These are phyloP conservation scores for Vulpes ferrilata DNA, from an alignment of 2,113 vertebrate genomes.

Conservation along the genomic window DNA sequence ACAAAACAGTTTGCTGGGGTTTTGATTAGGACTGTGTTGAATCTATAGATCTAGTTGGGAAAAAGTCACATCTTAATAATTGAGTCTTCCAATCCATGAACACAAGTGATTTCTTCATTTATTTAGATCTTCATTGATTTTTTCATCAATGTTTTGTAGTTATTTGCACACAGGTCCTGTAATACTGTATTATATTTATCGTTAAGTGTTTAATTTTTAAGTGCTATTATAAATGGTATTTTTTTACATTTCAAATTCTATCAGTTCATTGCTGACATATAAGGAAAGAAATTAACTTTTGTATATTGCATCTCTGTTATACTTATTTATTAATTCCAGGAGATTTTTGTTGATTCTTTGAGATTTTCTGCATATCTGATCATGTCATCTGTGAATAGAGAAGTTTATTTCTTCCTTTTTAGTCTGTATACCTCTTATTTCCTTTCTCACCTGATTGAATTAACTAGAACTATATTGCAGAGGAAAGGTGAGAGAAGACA, in stretches of 20 bases:
- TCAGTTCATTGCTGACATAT: conserved; percentile 32
- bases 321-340: neutral
- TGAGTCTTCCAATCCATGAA: neutral
- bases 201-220: conserved; percentile 41
- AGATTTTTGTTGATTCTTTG: neutral
- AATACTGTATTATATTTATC: neutral
- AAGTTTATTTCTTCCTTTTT: neutral
- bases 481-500: neutral
- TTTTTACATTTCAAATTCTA: conserved; percentile 1
- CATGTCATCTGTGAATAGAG: neutral
- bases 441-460: neutral
- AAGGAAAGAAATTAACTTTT: neutral
- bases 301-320: neutral
- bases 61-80: neutral
- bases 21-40: neutral
- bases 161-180: neutral
- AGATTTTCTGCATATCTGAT: neutral
- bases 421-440: neutral
- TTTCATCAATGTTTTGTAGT: neutral
- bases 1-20: neutral
- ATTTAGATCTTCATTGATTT: neutral
- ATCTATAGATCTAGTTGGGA: neutral
- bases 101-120: neutral
- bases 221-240: neutral
- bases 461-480: conserved; percentile 4